These are phyloP conservation scores for Muscicapa adusta DNA, from an alignment of 2,113 vertebrate genomes.

Conservation along the genomic window DNA sequence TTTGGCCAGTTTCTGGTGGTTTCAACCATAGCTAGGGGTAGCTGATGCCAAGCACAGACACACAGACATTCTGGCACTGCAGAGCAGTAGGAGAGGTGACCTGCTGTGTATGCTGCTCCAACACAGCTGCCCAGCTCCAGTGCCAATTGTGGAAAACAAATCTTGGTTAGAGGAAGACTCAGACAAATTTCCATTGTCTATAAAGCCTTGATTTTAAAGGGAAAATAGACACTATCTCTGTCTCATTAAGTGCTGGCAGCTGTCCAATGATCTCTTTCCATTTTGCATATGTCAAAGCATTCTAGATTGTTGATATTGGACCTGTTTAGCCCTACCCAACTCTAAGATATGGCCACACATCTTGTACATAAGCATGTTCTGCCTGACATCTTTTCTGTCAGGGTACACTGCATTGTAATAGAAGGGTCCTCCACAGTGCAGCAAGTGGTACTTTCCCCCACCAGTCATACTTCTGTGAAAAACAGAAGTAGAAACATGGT, in stretches of 20 bases:
- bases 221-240: neutral
- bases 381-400: neutral
- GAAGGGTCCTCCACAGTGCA: neutral
- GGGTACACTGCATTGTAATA: too few relatives aligned
- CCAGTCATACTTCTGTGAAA: neutral
- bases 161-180: neutral
- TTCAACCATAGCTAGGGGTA: neutral
- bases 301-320: neutral
- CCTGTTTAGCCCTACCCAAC: neutral
- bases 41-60: neutral
- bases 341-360: neutral
- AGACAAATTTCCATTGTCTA: neutral
- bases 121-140: neutral
- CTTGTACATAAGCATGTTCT: neutral
- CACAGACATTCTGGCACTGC: neutral
- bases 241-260: neutral
- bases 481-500: neutral
- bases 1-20: neutral
- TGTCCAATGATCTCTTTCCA: neutral
- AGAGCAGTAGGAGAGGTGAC: neutral
- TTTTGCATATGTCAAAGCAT: neutral
- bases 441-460: neutral
- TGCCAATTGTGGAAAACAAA: neutral
- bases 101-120: neutral
- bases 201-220: neutral